Percentiles rank a stretch among this genome's conserved stretches.
Evolutionary conservation across 2,888 invertebrate species (phyloP).

Genomic region (Clepsis dumicolana): DNA sequence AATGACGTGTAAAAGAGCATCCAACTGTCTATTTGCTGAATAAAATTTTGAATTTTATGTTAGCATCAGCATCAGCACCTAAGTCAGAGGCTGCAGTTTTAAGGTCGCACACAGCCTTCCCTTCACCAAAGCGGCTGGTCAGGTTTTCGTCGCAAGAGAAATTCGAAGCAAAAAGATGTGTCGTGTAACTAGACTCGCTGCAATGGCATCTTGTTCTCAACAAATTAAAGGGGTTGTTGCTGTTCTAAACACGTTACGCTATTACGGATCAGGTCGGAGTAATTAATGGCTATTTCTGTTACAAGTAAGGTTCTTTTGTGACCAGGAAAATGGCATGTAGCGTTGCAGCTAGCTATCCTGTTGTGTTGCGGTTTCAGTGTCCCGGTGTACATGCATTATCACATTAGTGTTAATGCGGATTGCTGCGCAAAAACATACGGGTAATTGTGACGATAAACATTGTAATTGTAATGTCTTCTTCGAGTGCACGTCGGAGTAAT

Average conservation of each 20-base stretch:
- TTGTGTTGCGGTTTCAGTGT: conserved; percentile 12
- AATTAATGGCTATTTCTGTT: conserved; percentile 32
- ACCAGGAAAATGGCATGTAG: conserved; percentile 24
- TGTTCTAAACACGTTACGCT: conserved; percentile 30
- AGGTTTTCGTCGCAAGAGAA: conserved; percentile 36
- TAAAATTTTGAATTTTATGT: too few species aligned
- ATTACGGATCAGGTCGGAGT: conserved; percentile 33
- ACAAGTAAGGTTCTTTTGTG: background rate
- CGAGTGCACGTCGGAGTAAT: background rate
- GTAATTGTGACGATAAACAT: conserved; percentile 22
- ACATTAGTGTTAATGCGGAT: conserved; percentile 12
- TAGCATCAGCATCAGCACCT: background rate
- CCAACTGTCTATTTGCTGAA: too few species aligned
- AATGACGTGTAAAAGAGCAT: too few species aligned
- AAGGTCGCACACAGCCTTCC: conserved; percentile 29
- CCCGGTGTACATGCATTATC: conserved; percentile 10
- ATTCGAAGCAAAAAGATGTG: conserved; percentile 37
- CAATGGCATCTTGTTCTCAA: conserved; percentile 33
- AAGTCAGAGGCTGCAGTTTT: conserved; percentile 11
- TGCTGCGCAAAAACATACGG: conserved; percentile 1
- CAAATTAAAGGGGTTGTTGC: conserved; percentile 35
- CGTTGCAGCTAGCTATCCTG: background rate
- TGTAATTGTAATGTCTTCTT: conserved; percentile 12
- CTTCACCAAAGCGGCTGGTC: conserved; percentile 12
- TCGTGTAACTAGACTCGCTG: conserved; percentile 23